Evolutionary conservation across 1,140 invertebrate genomes (phyloP).

Genomic region (Brachionus plicatilis): DNA sequence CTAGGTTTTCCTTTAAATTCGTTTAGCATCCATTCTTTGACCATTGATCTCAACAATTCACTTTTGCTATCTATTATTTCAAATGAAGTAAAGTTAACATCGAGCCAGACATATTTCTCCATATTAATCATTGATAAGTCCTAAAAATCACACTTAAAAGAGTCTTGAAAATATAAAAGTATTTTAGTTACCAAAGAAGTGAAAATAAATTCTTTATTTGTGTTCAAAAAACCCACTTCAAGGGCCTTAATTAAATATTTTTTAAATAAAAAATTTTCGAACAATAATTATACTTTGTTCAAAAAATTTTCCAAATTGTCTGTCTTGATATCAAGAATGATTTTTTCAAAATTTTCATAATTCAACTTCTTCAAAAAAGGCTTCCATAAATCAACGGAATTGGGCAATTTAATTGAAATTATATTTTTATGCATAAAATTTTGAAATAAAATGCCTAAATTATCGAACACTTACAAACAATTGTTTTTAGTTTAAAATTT

Average conservation of each 20-base stretch:
- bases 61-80: not conserved
- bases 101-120: not conserved
- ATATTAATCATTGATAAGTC: not conserved
- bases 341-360: not conserved
- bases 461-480: not conserved
- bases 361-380: not conserved
- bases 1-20: not conserved
- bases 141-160: not conserved
- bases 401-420: not conserved
- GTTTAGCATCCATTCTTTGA: conserved; percentile 1
- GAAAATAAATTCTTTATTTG: conserved; percentile 1
- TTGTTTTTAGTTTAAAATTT: not conserved
- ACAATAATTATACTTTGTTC: not conserved
- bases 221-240: not conserved
- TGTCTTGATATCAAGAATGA: not conserved
- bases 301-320: not conserved
- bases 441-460: not conserved
- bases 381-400: not conserved
- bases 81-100: conserved; percentile 9
- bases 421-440: not conserved
- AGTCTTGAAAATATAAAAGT: not conserved
- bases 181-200: not conserved
- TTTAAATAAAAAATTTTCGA: not conserved
- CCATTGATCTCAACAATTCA: not conserved
- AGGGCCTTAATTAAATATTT: not conserved